Percentiles rank a stretch among this genome's conserved stretches.
Conservation (phyloP, 2,888 invertebrate species). For the Laothoe populi region DNA sequence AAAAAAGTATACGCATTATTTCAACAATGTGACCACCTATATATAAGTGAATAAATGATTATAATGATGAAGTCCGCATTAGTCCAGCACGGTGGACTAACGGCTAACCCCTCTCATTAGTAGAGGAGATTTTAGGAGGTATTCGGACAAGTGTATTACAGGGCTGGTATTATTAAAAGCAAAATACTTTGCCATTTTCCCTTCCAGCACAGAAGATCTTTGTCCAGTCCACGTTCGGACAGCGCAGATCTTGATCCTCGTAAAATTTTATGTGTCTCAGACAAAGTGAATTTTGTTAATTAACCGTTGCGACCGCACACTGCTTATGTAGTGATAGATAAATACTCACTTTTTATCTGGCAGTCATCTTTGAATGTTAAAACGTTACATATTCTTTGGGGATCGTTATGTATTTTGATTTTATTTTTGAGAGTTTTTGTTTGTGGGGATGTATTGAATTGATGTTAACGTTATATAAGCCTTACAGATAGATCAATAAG, state of each 20-base stretch:
- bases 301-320: conserved; percentile 68
- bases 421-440: not conserved
- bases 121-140: no score
- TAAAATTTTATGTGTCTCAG: conserved; percentile 83
- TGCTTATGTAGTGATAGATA: conserved; percentile 71
- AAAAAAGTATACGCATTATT: no score
- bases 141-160: no score
- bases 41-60: no score
- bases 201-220: conserved; percentile 47
- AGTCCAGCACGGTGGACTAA: no score
- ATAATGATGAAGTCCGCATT: no score
- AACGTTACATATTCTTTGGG: conserved; percentile 32
- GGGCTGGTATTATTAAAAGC: no score
- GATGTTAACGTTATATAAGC: not conserved
- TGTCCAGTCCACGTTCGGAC: conserved; percentile 57
- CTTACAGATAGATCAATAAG: no score
- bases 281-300: conserved; percentile 84
- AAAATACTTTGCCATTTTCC: conserved; percentile 24
- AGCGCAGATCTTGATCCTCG: conserved; percentile 78
- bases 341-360: conserved; percentile 65
- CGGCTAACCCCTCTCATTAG: no score
- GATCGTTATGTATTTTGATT: conserved; percentile 30
- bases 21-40: no score
- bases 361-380: conserved; percentile 62
- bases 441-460: no score